Conservation (phyloP, 2,797 vertebrate species). For the Myotis daubentonii region DNA sequence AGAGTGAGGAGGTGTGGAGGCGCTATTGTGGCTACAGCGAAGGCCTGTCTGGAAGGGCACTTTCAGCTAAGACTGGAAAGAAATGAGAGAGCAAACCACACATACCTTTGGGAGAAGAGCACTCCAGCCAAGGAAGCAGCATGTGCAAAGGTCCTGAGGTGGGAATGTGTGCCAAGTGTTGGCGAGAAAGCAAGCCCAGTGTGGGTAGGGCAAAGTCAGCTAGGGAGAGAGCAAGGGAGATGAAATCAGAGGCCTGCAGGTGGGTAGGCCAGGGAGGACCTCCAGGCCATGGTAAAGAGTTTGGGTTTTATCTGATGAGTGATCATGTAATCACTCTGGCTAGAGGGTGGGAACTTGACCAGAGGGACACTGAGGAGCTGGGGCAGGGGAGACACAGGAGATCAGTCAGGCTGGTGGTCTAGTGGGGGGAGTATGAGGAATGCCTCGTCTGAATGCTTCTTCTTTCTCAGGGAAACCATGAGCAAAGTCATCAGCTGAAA, state of each 20-base stretch:
- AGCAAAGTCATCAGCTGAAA: background rate
- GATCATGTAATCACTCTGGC: background rate
- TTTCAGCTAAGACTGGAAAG: background rate
- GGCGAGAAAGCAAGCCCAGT: background rate
- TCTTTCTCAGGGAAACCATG: background rate
- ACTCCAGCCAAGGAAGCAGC: fast-evolving
- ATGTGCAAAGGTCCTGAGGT: background rate
- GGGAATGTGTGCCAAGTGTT: too few species aligned
- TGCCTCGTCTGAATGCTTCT: background rate
- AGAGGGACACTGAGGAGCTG: background rate
- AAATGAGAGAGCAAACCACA: background rate
- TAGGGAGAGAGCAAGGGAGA: background rate
- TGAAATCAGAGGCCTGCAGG: background rate
- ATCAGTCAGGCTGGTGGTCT: background rate
- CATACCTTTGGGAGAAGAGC: background rate
- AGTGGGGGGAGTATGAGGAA: background rate
- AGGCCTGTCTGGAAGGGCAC: background rate
- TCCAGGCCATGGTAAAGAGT: background rate
- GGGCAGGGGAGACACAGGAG: background rate
- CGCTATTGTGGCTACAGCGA: background rate
- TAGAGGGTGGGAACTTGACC: background rate
- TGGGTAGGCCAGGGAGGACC: background rate
- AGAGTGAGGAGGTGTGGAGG: background rate
- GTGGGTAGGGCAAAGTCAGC: background rate
- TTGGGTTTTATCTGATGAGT: background rate